phyloP scores from a whole-genome alignment of 2,797 vertebrate species.

The Rhinichthys osculus region DNA sequence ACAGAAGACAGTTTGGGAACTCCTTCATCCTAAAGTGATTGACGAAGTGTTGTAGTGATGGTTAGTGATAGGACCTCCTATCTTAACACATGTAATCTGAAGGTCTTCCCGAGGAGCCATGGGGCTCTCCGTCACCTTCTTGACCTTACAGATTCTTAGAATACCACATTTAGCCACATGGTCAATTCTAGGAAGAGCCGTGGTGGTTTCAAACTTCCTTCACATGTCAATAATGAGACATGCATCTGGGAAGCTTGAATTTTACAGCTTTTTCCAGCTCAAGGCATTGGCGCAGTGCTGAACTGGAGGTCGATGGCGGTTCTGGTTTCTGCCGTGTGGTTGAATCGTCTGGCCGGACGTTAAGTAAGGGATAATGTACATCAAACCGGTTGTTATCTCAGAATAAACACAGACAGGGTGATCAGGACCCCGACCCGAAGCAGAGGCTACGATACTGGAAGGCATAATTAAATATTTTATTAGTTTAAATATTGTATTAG shows the following conservation, averaged over 20 bases:
- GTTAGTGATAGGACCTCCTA: neutral
- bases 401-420: no score
- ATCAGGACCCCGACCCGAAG: no score
- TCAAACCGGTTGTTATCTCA: no score
- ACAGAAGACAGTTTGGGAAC: neutral
- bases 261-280: constrained; percentile 25
- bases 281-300: constrained; percentile 1
- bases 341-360: neutral
- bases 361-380: neutral
- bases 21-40: neutral
- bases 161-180: constrained; percentile 23
- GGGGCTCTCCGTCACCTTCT: neutral
- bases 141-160: constrained; percentile 34
- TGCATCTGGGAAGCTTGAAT: constrained; percentile 18
- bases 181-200: constrained; percentile 29
- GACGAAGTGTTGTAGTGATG: neutral
- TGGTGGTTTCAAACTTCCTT: constrained; percentile 14
- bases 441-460: no score
- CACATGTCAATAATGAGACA: constrained; percentile 24
- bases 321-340: neutral
- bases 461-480: no score
- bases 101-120: neutral
- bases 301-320: constrained; percentile 1
- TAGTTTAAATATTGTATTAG: no score
- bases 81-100: constrained; percentile 18